Evolutionary conservation across 2,888 invertebrate species (phyloP), one percentile per base, ranked within the genome.

Genomic region (Ceraclea dissimilis): DNA sequence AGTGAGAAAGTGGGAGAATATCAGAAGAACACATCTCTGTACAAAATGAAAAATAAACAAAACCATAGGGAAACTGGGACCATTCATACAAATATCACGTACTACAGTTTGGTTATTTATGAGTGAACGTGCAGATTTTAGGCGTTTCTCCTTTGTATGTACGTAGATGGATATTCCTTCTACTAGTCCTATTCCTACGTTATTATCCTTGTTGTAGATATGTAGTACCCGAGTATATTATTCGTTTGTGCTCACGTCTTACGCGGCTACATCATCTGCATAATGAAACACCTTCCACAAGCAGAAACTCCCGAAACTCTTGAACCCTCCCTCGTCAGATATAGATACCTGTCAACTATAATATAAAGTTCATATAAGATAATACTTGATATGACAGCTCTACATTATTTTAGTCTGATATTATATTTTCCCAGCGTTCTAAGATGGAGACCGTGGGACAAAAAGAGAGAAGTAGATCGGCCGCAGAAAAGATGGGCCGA

Each of bases 221-320:
- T n/a, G n/a, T n/a, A n/a, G n/a, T n/a, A n/a, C n/a, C n/a, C n/a
- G n/a, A n/a, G n/a, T n/a, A n/a, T n/a, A n/a, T n/a, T n/a, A n/a
- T n/a, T 51, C 56, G 58, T 56, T 58, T 54, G 56, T 56, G 46
- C 58, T 57, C 59, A 59, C 59, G 59, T 59, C 58, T 54, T 58
- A 22, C 49, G 56, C 20, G 52, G 60, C 56, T 60, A 60, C 59
- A 59, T 59, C 61, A 61, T 61, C 61, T 61, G 61, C 61, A 61
- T 61, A 61, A 61, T 61, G 61, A 61, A 61, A 61, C 61, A 58
- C 56, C 53, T 33, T 18, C 46, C 16, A 11, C 31, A n/a, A n/a
- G n/a, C n/a, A n/a, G 26, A 26, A 26, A 10, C 26, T 6, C 26
- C 10, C 26, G 4, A 10, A 26, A 10, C 26, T 26, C 5, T 10